Evolutionary conservation across 2,113 vertebrate genomes (phyloP), one percentile per base, ranked within the genome.

Genomic region (Chroicocephalus ridibundus): DNA sequence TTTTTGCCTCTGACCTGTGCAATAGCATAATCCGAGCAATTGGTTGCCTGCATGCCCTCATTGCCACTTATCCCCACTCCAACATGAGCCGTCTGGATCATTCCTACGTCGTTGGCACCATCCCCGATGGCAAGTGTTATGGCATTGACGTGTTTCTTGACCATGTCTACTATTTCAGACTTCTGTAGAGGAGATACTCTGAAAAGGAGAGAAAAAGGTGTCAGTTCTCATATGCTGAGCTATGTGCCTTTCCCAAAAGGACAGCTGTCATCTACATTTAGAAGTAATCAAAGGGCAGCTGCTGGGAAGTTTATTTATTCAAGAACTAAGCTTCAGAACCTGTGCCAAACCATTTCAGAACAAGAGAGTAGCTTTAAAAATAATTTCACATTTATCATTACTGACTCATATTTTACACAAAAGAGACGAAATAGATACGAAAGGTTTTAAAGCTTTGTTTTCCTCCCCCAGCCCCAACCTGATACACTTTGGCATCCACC

Each of bases 171-270:
- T 18, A 99, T 99, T 98, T 99, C 99, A 4, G 99, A 99, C 98
- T 99, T 99, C 98, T 99, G 99, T 84, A 99, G 98, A 29, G 99
- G 99, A 96, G 99, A 99, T 47, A 99, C 99, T 94, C 99, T 99
- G 97, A 71, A 96, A 97, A 96, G 86, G 83, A 95, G 71, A 97
- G 92, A 96, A 91, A 95, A 92, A 94, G 60, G 90, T 83, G 88
- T 97, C 94, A 97, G 91, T 96, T 97, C 95, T 95, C 66, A 93
- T 54, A 94, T 55, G 69, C 80, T 78, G 81, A 88, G 89, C 60
- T 85, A 57, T 8, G 22, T 14, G 44, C 11, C 81, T 94, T 94
- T 93, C 91, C 94, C 90, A 60, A 85, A 84, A 84, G 69, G 94
- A 97, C 97, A 98, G 98, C 97, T 98, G 96, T 85, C 77, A 96